Evolutionary conservation across 2,113 vertebrate genomes (phyloP).

Genomic region (Bubo bubo): DNA sequence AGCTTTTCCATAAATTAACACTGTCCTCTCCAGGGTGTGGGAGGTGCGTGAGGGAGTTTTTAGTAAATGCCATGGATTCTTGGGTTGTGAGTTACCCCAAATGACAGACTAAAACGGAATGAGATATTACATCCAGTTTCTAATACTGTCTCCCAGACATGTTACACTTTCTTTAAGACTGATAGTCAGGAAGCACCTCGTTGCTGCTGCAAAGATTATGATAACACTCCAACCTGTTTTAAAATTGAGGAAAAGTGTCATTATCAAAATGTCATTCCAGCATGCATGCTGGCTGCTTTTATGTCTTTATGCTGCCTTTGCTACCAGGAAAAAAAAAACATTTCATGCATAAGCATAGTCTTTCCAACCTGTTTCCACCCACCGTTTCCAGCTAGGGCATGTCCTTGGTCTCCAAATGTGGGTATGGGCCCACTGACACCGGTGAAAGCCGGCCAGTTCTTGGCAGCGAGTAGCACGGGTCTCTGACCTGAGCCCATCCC

Average conservation of each 20-base stretch:
- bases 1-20: background rate
- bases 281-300: background rate
- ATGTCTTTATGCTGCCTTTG: background rate
- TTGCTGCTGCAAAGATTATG: background rate
- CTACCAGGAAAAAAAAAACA: background rate
- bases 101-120: fast-evolving
- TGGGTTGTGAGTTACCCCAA: background rate
- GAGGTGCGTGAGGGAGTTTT: background rate
- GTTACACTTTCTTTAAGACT: background rate
- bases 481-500: background rate
- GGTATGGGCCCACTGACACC: fast-evolving
- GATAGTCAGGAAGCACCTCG: background rate
- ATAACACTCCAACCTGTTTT: background rate
- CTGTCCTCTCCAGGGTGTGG: background rate
- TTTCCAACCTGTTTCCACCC: background rate
- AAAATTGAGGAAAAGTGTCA: background rate
- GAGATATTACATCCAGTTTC: background rate
- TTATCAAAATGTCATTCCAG: background rate
- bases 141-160: background rate
- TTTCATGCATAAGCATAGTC: background rate
- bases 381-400: background rate
- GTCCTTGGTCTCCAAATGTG: background rate
- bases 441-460: fast-evolving
- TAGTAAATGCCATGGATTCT: background rate
- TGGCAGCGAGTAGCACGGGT: background rate